Evolutionary conservation across 1,140 invertebrate genomes (phyloP).

Genomic region (Papilio dardanus): DNA sequence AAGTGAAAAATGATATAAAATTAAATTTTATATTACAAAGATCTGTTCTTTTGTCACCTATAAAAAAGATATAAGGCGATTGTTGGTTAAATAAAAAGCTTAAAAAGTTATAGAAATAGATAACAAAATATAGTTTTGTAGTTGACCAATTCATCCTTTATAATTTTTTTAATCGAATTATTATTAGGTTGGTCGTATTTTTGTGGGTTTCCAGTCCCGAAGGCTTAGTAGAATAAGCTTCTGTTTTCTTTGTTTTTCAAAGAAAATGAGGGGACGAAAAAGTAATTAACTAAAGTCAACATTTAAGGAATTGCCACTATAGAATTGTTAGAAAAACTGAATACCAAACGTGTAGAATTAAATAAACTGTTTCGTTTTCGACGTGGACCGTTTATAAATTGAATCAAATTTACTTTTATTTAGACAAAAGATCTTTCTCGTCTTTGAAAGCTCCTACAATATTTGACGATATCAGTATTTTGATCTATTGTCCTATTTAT

Average conservation of each 20-base stretch:
- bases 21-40: not conserved
- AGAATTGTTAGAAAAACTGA: too few relatives aligned
- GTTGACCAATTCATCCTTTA: not conserved
- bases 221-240: too few relatives aligned
- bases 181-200: too few relatives aligned
- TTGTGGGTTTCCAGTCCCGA: too few relatives aligned
- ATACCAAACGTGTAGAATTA: not conserved
- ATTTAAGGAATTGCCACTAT: too few relatives aligned
- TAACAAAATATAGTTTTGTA: too few relatives aligned
- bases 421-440: not conserved
- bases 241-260: not conserved
- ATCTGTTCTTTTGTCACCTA: not conserved
- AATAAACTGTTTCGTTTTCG: not conserved
- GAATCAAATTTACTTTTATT: not conserved
- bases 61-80: not conserved
- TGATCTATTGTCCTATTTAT: too few relatives aligned
- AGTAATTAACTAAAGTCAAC: too few relatives aligned
- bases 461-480: too few relatives aligned
- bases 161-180: not conserved
- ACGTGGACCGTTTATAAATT: not conserved
- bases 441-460: not conserved
- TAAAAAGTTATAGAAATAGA: not conserved
- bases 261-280: not conserved
- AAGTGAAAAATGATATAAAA: not conserved
- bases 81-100: not conserved